Evolutionary conservation across 2,797 vertebrate species (phyloP).

Genomic region (Melanotaenia maccullochi): DNA sequence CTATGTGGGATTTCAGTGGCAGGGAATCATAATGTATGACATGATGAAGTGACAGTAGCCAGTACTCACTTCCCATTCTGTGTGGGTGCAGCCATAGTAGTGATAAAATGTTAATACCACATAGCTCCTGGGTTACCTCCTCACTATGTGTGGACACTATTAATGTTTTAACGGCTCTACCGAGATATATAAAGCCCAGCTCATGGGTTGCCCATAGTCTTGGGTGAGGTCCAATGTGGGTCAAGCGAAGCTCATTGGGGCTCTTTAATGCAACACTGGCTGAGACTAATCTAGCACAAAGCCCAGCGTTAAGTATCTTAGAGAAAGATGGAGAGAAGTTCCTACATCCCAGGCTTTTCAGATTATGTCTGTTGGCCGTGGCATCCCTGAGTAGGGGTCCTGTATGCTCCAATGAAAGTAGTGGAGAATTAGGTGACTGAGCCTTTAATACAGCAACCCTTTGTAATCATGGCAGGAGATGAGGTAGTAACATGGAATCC

Average conservation of each 20-base stretch:
- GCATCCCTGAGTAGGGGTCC: slow-evolving; percentile 64
- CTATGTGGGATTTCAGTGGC: slow-evolving; percentile 43
- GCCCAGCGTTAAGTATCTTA: slow-evolving; percentile 78
- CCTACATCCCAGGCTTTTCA: slow-evolving; percentile 74
- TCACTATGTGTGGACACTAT: slow-evolving; percentile 69
- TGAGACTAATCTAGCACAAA: slow-evolving; percentile 82
- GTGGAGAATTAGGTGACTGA: slow-evolving; percentile 76
- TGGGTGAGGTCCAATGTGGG: slow-evolving; percentile 80
- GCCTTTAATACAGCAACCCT: slow-evolving; percentile 72
- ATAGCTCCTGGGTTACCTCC: slow-evolving; percentile 73
- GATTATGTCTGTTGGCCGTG: slow-evolving; percentile 69
- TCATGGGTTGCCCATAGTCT: slow-evolving; percentile 60
- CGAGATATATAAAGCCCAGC: slow-evolving; percentile 65
- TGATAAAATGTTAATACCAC: slow-evolving; percentile 73
- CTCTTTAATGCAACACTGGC: slow-evolving; percentile 78
- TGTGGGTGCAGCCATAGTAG: slow-evolving; percentile 59
- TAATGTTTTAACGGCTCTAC: slow-evolving; percentile 71
- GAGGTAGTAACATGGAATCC: slow-evolving; percentile 57
- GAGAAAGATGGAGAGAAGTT: slow-evolving; percentile 77
- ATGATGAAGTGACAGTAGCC: slow-evolving; percentile 69
- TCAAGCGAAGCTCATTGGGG: slow-evolving; percentile 78
- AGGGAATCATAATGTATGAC: slow-evolving; percentile 69
- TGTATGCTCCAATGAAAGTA: slow-evolving; percentile 63
- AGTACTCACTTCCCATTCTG: slow-evolving; percentile 49
- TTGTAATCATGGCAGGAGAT: slow-evolving; percentile 75